Evolutionary conservation across 2,797 vertebrate species (phyloP).

Genomic region (Sciaenops ocellatus): DNA sequence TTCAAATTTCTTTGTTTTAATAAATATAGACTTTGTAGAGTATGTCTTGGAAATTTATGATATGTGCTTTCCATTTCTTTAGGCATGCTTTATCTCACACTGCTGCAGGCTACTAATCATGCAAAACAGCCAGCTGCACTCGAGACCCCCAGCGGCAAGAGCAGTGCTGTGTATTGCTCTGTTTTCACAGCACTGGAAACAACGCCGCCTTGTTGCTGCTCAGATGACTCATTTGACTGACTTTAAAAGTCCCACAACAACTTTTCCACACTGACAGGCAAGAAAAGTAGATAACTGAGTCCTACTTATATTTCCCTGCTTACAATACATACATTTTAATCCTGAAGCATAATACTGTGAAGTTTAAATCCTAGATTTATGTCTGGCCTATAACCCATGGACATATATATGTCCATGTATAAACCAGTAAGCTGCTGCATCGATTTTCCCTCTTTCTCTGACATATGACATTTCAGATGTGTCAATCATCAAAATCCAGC

Average conservation of each 20-base stretch:
- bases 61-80: conserved; percentile 25
- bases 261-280: neutral
- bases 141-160: neutral
- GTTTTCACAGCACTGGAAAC: neutral
- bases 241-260: conserved; percentile 13
- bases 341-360: neutral
- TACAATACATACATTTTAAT: conserved; percentile 2
- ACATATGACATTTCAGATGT: conserved; percentile 19
- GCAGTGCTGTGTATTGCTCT: neutral
- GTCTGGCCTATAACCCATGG: too few relatives aligned
- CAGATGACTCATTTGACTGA: conserved; percentile 11
- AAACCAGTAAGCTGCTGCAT: conserved; percentile 11
- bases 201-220: neutral
- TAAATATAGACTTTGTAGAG: neutral
- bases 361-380: too few relatives aligned
- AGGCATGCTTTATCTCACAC: conserved; percentile 27
- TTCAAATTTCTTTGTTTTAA: conserved; percentile 16
- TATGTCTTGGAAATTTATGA: neutral
- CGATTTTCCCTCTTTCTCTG: neutral
- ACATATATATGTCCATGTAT: too few relatives aligned
- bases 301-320: neutral
- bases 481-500: conserved; percentile 6
- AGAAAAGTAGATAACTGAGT: neutral
- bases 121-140: conserved; percentile 33
- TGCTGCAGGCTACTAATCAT: conserved; percentile 33